Percentiles rank a stretch among this genome's conserved stretches.
Conservation (phyloP, 2,888 invertebrate species). For the Trisateles emortualis region DNA sequence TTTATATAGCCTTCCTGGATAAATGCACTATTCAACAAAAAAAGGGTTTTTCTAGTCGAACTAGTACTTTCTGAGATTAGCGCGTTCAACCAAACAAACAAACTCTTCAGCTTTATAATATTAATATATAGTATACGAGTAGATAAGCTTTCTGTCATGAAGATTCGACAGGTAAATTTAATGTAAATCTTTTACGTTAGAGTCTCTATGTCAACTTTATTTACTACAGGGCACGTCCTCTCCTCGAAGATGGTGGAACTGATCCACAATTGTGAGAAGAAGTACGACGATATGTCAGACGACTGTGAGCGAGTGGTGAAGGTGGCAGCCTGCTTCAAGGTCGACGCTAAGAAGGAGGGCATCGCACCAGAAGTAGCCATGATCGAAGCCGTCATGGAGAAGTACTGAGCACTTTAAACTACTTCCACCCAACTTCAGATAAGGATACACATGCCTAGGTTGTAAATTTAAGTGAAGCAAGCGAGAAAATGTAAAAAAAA, state of each 20-base stretch:
- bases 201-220: neutral
- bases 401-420: conserved; percentile 53
- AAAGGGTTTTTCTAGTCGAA: no score
- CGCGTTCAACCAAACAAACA: no score
- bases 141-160: no score
- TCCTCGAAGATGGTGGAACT: conserved; percentile 71
- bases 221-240: conserved; percentile 67
- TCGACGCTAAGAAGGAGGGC: conserved; percentile 66
- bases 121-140: no score
- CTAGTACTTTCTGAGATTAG: no score
- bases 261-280: conserved; percentile 79
- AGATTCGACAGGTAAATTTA: no score
- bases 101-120: no score
- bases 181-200: no score
- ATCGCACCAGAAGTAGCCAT: conserved; percentile 79
- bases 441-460: neutral
- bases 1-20: no score
- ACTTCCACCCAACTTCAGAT: neutral
- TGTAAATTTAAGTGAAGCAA: conserved; percentile 18
- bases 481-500: neutral
- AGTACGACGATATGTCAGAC: conserved; percentile 67
- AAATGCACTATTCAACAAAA: no score
- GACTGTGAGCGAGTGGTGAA: conserved; percentile 78
- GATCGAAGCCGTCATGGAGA: conserved; percentile 79
- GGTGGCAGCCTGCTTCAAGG: conserved; percentile 78